Evolutionary conservation across 2,113 vertebrate species (phyloP), one percentile per base, ranked within the genome.

Genomic region (Austrofundulus limnaeus): DNA sequence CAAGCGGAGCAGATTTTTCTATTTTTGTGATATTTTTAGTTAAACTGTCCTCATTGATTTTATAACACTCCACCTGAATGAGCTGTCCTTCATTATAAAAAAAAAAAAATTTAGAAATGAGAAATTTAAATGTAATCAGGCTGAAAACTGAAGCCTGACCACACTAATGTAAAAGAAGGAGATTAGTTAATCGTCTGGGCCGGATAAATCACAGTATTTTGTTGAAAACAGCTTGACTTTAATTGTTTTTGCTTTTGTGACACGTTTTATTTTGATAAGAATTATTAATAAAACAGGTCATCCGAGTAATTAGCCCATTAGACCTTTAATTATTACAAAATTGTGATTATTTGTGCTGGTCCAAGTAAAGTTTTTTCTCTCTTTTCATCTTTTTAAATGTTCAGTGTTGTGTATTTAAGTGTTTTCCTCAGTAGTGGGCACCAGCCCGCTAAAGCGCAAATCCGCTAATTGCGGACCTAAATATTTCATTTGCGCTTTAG

Each of bases 221-320:
- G 4, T 15, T 28, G 14, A 28, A 24, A 28, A 50, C 14, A 21
- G 49, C 24, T 25, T 4, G 11, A n/a, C 10, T 37, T 5, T 4
- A 37, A 21, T n/a, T n/a, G n/a, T n/a, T n/a, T n/a, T 52, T 4
- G 19, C 9, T 16, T 17, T 19, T 31, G 17, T 34, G 28, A 52
- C 11, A 25, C 12, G 34, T 34, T 42, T 42, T 24, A 9, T 57
- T 25, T 43, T 11, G 4, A 43, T 42, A 31, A 28, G 56, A 46
- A 45, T 7, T 10, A 15, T 43, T 46, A 59, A 46, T 25, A 45
- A 59, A 15, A 42, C 25, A 5, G 11, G 2, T 46, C 20, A 14
- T 59, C 34, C 34, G 57, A 25, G 57, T 59, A 28, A 59, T 59
- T 31, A 46, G 42, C 19, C 11, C 31, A 20, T 46, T 20, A 42